phyloP scores from a whole-genome alignment of 2,113 vertebrate genomes.

The Peromyscus leucopus region DNA sequence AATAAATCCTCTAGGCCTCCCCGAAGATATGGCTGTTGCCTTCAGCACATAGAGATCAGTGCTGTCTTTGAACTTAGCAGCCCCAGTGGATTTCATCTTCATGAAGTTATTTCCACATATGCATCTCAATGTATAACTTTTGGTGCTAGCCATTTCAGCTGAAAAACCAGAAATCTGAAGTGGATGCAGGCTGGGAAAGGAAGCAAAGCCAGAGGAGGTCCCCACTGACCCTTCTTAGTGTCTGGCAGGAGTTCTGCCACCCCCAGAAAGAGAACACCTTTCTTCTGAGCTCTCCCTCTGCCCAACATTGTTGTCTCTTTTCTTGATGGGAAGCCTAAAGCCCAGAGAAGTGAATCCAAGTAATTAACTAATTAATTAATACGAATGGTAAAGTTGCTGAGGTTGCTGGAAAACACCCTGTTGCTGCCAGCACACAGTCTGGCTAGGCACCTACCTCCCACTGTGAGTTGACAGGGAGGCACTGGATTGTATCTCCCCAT shows the following conservation, averaged over 20 bases:
- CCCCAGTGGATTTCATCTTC: neutral
- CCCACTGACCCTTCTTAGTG: neutral
- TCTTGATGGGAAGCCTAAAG: slow-evolving; percentile 52
- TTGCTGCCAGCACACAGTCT: slow-evolving; percentile 55
- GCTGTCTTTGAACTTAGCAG: neutral
- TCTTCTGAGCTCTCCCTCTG: slow-evolving; percentile 32
- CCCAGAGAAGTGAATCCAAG: slow-evolving; percentile 72
- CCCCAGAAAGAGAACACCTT: slow-evolving; percentile 36
- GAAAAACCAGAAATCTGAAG: neutral
- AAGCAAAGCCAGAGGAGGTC: slow-evolving; percentile 14
- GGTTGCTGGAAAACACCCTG: slow-evolving; percentile 74
- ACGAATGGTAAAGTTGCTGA: slow-evolving; percentile 76
- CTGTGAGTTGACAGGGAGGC: neutral
- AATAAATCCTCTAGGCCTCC: neutral
- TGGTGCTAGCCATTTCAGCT: neutral
- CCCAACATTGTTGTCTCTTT: neutral
- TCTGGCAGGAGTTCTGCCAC: neutral
- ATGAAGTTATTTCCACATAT: neutral
- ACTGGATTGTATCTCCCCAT: neutral
- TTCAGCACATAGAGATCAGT: neutral
- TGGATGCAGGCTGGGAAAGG: neutral
- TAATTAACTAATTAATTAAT: slow-evolving; percentile 81
- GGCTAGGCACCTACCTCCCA: slow-evolving; percentile 34
- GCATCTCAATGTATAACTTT: neutral
- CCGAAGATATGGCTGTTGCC: neutral